These are phyloP conservation scores for Prosapia bicincta DNA, from an alignment of 2,888 invertebrate genomes.

Conservation along the genomic window DNA sequence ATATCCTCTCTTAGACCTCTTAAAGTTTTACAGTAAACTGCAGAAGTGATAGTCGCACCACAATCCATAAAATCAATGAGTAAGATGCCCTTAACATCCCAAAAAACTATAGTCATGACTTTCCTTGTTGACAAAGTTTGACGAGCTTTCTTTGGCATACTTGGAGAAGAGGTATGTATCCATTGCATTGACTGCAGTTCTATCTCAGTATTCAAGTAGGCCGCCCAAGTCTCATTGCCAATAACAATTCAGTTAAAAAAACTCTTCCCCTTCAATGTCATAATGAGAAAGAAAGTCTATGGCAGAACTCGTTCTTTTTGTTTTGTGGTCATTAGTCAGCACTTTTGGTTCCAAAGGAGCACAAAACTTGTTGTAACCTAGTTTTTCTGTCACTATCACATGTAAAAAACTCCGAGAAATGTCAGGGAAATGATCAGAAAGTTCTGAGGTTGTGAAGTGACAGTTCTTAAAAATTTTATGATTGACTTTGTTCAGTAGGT, in stretches of 20 bases:
- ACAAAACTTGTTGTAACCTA: slow-evolving; percentile 36
- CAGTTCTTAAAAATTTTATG: not conserved
- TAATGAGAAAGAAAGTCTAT: not conserved
- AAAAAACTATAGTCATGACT: slow-evolving; percentile 38
- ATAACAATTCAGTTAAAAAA: slow-evolving; percentile 31
- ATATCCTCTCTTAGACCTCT: no score
- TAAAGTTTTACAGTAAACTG: not conserved
- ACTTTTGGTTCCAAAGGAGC: slow-evolving; percentile 31
- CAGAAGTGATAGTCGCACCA: slow-evolving; percentile 1
- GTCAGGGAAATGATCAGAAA: slow-evolving; percentile 4
- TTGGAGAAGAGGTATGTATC: slow-evolving; percentile 21
- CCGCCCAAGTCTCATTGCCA: slow-evolving; percentile 35
- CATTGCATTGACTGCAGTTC: slow-evolving; percentile 28
- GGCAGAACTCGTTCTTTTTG: not conserved
- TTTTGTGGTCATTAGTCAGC: slow-evolving; percentile 3
- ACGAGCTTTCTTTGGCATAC: slow-evolving; percentile 25
- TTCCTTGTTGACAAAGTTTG: slow-evolving; percentile 30
- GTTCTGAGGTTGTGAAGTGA: not conserved
- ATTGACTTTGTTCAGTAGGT: not conserved
- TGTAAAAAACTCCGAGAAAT: slow-evolving; percentile 9
- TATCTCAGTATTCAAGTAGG: slow-evolving; percentile 28
- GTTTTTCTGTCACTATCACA: slow-evolving; percentile 33
- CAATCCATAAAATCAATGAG: slow-evolving; percentile 5
- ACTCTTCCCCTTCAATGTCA: not conserved
- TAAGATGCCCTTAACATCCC: slow-evolving; percentile 35